phyloP scores from a whole-genome alignment of 2,797 vertebrate species.

The Amphiprion clarkii region DNA sequence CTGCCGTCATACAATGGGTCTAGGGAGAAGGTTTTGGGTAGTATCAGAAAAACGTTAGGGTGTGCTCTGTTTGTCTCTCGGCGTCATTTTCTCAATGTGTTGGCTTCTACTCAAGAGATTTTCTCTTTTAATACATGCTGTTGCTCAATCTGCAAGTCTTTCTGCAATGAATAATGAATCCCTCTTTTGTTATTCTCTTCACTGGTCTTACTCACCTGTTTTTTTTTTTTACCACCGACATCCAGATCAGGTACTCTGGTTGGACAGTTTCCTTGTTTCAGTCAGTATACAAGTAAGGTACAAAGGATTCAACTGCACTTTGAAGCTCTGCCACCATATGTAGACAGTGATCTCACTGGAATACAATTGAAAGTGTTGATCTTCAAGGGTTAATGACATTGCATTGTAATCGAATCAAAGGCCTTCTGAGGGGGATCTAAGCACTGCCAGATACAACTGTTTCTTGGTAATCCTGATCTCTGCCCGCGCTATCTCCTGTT shows the following conservation, averaged over 20 bases:
- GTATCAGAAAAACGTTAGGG: slow-evolving; percentile 35
- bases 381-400: slow-evolving; percentile 36
- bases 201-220: slow-evolving; percentile 15
- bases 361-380: slow-evolving; percentile 30
- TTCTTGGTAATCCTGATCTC: slow-evolving; percentile 20
- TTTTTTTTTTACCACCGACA: background rate
- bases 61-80: slow-evolving; percentile 23
- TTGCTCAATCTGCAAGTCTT: slow-evolving; percentile 14
- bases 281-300: slow-evolving; percentile 34
- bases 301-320: slow-evolving; percentile 15
- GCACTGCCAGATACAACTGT: background rate
- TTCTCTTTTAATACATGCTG: slow-evolving; percentile 13
- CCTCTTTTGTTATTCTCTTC: slow-evolving; percentile 11
- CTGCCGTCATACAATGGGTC: slow-evolving; percentile 39
- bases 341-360: slow-evolving; percentile 36
- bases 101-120: background rate
- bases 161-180: slow-evolving; percentile 1
- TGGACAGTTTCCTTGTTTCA: slow-evolving; percentile 41
- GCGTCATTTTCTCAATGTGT: slow-evolving; percentile 17
- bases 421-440: slow-evolving; percentile 23
- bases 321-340: slow-evolving; percentile 41
- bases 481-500: background rate
- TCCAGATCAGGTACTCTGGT: slow-evolving; percentile 20
- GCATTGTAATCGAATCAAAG: slow-evolving; percentile 50
- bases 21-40: slow-evolving; percentile 30